Percentiles rank a stretch among this genome's conserved stretches.
phyloP scores from a whole-genome alignment of 1,140 invertebrate species.

The Cataglyphis hispanica region DNA sequence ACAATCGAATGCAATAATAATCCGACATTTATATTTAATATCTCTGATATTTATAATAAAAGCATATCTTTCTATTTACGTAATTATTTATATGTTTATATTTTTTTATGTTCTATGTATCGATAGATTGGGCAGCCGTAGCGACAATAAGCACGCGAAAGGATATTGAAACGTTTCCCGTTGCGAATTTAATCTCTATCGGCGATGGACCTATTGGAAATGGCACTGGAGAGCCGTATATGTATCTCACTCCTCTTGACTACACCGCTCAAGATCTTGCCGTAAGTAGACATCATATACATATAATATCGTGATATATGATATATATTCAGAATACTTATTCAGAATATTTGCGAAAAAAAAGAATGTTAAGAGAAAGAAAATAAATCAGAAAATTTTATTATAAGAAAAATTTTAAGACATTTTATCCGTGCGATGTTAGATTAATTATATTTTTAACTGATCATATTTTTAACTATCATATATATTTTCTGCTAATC shows the following conservation, averaged over 20 bases:
- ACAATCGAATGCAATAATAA: background rate
- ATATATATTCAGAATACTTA: background rate
- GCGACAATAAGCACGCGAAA: conserved; percentile 90
- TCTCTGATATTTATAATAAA: no score
- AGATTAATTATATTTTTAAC: no score
- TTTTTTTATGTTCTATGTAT: background rate
- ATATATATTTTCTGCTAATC: no score
- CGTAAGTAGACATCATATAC: conserved; percentile 83
- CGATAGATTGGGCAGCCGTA: conserved; percentile 91
- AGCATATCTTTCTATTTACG: no score
- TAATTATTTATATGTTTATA: background rate
- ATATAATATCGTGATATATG: background rate
- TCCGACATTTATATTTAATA: no score
- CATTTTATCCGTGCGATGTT: no score
- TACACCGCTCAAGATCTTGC: conserved; percentile 90
- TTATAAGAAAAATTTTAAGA: no score
- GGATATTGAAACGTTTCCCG: conserved; percentile 90
- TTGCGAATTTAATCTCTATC: conserved; percentile 91
- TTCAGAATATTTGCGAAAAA: no score
- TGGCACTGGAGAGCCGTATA: conserved; percentile 92
- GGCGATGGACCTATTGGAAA: conserved; percentile 90
- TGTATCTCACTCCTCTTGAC: conserved; percentile 92
- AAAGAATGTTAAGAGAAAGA: no score
- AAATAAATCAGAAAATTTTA: no score
- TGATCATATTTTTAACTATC: no score